Conservation (phyloP, 1,140 invertebrate species). For the Ctenoplectra terminalis region DNA sequence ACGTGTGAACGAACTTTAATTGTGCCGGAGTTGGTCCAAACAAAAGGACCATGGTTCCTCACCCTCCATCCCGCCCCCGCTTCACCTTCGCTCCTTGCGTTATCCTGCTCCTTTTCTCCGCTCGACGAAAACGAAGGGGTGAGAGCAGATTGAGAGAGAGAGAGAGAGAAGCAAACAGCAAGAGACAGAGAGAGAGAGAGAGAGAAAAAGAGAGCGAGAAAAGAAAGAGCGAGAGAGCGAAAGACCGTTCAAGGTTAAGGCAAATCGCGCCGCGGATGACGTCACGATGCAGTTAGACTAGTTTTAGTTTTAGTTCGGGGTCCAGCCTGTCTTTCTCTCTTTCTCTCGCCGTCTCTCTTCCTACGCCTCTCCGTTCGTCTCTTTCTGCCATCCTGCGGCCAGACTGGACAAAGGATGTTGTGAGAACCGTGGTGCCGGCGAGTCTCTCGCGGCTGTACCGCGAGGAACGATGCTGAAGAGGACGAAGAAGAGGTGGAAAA, state of each 20-base stretch:
- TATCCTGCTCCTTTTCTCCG: constrained; percentile 57
- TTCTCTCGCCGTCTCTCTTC: constrained; percentile 20
- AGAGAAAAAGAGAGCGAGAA: constrained; percentile 56
- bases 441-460: constrained; percentile 51
- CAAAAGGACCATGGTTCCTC: constrained; percentile 58
- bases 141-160: background rate
- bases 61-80: constrained; percentile 7
- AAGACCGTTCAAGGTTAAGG: constrained; percentile 80
- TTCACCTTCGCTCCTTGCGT: constrained; percentile 37
- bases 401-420: constrained; percentile 77
- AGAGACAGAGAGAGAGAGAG: constrained; percentile 49
- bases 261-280: constrained; percentile 80
- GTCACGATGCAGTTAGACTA: constrained; percentile 83
- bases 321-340: constrained; percentile 61
- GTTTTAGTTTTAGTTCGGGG: constrained; percentile 80
- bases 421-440: constrained; percentile 62
- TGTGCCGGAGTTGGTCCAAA: constrained; percentile 58
- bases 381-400: background rate
- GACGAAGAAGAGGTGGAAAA: background rate
- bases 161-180: constrained; percentile 25
- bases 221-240: constrained; percentile 59
- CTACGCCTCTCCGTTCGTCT: constrained; percentile 28
- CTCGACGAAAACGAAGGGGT: constrained; percentile 30
- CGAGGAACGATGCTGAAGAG: constrained; percentile 1
- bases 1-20: constrained; percentile 72